A percentile compares a stretch with the other conserved stretches of the same genome.
phyloP scores from a whole-genome alignment of 2,113 vertebrate species.

The Nannospalax galili region DNA sequence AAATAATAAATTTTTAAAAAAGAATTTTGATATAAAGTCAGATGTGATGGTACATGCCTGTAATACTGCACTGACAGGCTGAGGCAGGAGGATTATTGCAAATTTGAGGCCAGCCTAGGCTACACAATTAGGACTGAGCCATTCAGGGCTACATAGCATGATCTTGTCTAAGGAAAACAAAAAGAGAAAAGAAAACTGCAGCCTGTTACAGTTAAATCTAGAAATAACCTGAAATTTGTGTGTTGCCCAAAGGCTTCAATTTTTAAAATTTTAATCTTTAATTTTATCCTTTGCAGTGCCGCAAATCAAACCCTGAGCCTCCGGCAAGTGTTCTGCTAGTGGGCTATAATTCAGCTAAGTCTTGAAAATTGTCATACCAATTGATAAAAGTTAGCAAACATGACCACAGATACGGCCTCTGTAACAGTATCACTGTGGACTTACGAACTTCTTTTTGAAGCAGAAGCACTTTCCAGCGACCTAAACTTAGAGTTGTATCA shows the following conservation, averaged over 20 bases:
- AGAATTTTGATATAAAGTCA: slow-evolving; percentile 25
- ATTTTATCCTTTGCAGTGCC: not conserved
- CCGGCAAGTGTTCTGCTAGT: not conserved
- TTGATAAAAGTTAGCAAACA: slow-evolving; percentile 40
- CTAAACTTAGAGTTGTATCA: slow-evolving; percentile 33
- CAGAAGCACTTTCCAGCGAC: not conserved
- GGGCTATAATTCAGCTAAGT: not conserved
- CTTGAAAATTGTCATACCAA: slow-evolving; percentile 44
- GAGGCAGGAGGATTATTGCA: not conserved
- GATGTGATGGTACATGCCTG: not conserved
- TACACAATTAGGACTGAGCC: not conserved
- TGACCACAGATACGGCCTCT: slow-evolving; percentile 1
- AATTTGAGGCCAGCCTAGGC: not conserved
- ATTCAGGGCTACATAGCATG: not conserved
- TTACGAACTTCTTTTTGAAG: slow-evolving; percentile 8
- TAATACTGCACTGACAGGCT: not conserved
- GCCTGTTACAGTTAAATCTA: not conserved
- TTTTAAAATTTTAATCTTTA: not conserved
- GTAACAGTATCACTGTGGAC: not conserved
- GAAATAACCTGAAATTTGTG: slow-evolving; percentile 59
- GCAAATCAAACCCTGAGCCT: not conserved
- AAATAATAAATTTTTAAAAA: not conserved
- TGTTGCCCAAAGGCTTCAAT: not conserved
- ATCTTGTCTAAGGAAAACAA: not conserved
- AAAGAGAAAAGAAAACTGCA: not conserved